Base-by-base conservation (phyloP, 2,113 vertebrate species). In the Drymodes brunneopygia region DNA sequence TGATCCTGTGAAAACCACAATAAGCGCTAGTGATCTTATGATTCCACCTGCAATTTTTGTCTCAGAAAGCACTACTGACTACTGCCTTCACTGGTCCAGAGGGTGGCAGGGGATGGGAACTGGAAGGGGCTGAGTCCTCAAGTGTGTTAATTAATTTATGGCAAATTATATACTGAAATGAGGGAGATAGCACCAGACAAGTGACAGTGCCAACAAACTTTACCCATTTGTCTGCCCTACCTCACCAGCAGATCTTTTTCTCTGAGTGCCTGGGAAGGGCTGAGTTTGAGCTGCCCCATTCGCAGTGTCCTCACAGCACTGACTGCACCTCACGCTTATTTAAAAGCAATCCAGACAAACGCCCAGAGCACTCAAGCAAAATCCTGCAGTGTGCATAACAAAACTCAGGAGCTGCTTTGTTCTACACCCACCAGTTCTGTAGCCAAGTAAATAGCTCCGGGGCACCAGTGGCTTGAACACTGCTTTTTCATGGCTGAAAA, bases 251-350 rank as follows among this genome's bases (percentile, higher is more conserved):
- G 53, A 53, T 27, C 8, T 36, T 71, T 47, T 71, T 58, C 20
- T 61, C 25, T 33, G 27, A 38, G 27, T 54, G 60, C 35, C 36
- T 47, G 45, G 27, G 47, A 58, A 50, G 28, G 28, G n/a, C 67
- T 53, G 73, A 33, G 44, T 42, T 71, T 0, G 0, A 33, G 67
- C 58, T 91, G 73, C 24, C 51, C 57, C 1, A 0, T 51, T 54
- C 1, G 1, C 11, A 8, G 14, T 4, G 0, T 33, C 24, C 28
- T 45, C 38, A 24, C 36, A 77, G 42, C 81, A 58, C 1, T 0
- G 2, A 35, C 56, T 19, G 24, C 1, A 2, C 31, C 27, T 81
- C 42, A 7, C 2, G 2, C 35, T 75, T 84, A 19, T 38, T 91
- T 85, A 57, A 72, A 72, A 90, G 40, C 6, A 6, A 40, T 72